Evolutionary conservation across 2,797 vertebrate genomes (phyloP), one percentile per base, ranked within the genome.

Genomic region (Poecile montanus): DNA sequence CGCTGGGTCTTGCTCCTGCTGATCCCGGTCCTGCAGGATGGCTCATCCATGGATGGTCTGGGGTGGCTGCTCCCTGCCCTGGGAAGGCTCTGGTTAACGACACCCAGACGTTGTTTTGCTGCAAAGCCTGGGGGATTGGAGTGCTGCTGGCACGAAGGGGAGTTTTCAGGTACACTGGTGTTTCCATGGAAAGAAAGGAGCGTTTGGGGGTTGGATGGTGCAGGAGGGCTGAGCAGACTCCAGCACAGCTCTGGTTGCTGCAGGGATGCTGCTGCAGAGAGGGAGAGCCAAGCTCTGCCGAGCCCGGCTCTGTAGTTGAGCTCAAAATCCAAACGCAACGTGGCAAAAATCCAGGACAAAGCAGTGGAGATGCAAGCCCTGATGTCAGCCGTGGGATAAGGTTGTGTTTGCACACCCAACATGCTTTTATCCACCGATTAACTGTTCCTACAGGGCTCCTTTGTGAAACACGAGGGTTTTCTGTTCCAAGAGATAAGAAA

Each of bases 61-160:
- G 50, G 60, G 29, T 0, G 23, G 40, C 2, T 4, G 11, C 3
- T 34, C 57, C 45, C 54, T 15, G n/a, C 57, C 29, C 56, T 7
- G 27, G 32, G 15, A 10, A 17, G 29, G 19, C 27, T 67, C 72
- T 7, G 16, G 3, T 6, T 16, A 3, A 8, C 1, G 1, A 11
- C 47, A 29, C 25, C 22, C 0, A n/a, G 26, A 5, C 0, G 1
- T 9, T 8, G n/a, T 21, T 30, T 9, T 9, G n/a, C 47, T 8
- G 23, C 61, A 53, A 0, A 40, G 13, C n/a, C 58, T 0, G 18
- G 7, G 15, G 45, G n/a, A 3, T 3, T 11, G 9, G 16, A 26
- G 54, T 3, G 65, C 65, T 65, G 50, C 42, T 8, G 51, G 45
- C 61, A 20, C 7, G 1, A 5, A 61, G 40, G 32, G 21, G 25